These are phyloP conservation scores for Chaetodon auriga DNA, from an alignment of 2,113 vertebrate genomes.

Conservation along the genomic window DNA sequence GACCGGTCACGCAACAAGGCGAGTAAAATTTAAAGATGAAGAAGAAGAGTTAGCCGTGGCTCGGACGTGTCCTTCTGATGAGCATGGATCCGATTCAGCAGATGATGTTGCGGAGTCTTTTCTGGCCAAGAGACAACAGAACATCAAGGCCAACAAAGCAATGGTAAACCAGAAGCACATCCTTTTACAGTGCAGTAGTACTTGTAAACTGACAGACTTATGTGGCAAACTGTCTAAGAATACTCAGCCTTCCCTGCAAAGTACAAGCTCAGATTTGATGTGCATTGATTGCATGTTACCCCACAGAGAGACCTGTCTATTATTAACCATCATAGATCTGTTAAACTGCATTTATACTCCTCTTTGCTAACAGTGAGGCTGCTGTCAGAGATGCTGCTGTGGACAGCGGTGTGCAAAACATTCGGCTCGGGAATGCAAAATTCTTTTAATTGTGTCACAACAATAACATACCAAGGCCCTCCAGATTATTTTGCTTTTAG, in stretches of 20 bases:
- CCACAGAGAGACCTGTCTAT: not conserved
- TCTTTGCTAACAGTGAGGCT: not conserved
- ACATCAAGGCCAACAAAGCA: slow-evolving; percentile 85
- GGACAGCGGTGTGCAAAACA: not conserved
- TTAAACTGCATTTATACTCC: not conserved
- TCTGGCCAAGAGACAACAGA: slow-evolving; percentile 79
- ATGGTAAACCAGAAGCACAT: slow-evolving; percentile 74
- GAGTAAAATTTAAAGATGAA: slow-evolving; percentile 48
- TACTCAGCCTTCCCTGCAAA: not conserved
- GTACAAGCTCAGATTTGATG: not conserved
- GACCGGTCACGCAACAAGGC: not conserved
- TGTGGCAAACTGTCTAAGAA: not conserved
- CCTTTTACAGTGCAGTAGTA: not conserved
- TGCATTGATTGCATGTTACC: not conserved
- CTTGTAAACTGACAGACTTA: not conserved
- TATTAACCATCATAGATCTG: not conserved
- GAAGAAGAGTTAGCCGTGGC: slow-evolving; percentile 34
- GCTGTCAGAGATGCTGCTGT: not conserved
- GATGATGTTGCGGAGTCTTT: slow-evolving; percentile 62
- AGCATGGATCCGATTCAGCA: slow-evolving; percentile 49
- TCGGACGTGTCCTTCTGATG: not conserved
- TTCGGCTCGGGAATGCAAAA: not conserved
- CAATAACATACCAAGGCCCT: not conserved
- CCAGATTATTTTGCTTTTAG: not conserved
- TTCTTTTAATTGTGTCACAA: not conserved